phyloP scores from a whole-genome alignment of 1,140 invertebrate species.

The Belonocnema kinseyi region DNA sequence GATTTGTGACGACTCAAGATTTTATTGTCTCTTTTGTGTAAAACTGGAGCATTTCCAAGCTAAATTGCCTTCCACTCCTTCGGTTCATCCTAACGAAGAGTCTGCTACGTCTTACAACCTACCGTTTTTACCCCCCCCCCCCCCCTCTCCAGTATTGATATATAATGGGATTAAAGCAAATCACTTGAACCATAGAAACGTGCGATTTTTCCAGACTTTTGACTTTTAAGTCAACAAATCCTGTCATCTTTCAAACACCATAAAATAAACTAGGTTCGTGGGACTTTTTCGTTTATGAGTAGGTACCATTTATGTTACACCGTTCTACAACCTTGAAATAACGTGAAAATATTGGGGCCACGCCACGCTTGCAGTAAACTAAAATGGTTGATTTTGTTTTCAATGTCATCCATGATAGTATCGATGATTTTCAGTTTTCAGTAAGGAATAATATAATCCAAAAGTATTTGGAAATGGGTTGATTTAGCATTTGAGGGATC shows the following conservation, averaged over 20 bases:
- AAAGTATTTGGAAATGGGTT: too few species aligned
- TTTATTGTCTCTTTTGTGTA: neutral
- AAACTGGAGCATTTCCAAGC: constrained; percentile 5
- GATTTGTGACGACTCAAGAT: neutral
- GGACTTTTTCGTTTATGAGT: constrained; percentile 5
- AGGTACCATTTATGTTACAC: neutral
- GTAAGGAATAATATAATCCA: too few species aligned
- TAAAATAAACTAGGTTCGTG: constrained; percentile 1
- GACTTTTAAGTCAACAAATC: neutral
- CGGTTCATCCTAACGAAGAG: neutral
- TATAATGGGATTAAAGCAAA: neutral
- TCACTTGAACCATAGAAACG: neutral
- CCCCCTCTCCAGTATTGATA: neutral
- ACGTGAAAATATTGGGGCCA: too few species aligned
- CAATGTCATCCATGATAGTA: too few species aligned
- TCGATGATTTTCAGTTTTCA: too few species aligned
- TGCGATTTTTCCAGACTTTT: neutral
- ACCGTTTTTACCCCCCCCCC: neutral
- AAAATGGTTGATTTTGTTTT: too few species aligned
- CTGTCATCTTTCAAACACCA: constrained; percentile 21
- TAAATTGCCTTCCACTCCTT: constrained; percentile 8
- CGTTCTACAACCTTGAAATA: neutral
- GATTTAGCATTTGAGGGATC: too few species aligned
- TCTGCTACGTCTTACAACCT: neutral
- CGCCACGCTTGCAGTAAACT: too few species aligned